phyloP scores from a whole-genome alignment of 1,140 invertebrate species.

The Eciton burchellii region DNA sequence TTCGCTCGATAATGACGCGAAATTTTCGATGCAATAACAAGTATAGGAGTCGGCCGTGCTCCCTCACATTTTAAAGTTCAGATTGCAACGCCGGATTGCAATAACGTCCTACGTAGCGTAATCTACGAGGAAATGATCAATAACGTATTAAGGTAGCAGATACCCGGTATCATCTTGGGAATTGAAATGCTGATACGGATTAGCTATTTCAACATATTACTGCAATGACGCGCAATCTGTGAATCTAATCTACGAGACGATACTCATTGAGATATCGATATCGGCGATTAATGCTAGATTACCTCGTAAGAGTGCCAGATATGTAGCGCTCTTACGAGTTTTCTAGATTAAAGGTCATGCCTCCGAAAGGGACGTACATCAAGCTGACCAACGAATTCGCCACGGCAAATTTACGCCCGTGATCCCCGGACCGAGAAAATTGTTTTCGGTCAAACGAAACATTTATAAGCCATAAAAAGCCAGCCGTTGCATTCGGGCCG shows the following conservation, averaged over 20 bases:
- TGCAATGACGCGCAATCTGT: background rate
- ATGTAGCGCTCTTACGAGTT: conserved; percentile 4
- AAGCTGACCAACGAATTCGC: conserved; percentile 50
- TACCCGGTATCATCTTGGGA: background rate
- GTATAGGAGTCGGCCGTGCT: no score
- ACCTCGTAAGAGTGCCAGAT: background rate
- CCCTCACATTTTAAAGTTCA: no score
- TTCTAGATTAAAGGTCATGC: conserved; percentile 23
- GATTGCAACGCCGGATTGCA: no score
- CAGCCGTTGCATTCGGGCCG: conserved; percentile 62
- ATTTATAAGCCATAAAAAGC: conserved; percentile 78
- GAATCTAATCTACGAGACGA: background rate
- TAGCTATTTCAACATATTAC: background rate
- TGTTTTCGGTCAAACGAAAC: conserved; percentile 81
- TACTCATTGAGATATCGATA: background rate
- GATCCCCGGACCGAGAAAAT: conserved; percentile 70
- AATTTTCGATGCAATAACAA: no score
- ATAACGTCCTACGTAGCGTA: no score
- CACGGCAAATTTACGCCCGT: conserved; percentile 44
- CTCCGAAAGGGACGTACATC: conserved; percentile 28
- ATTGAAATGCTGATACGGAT: background rate
- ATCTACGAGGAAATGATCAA: background rate
- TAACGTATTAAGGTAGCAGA: background rate
- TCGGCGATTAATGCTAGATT: conserved; percentile 1
- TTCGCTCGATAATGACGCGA: no score